phyloP scores from a whole-genome alignment of 2,888 invertebrate genomes.

The Pristionchus maxplancki region DNA sequence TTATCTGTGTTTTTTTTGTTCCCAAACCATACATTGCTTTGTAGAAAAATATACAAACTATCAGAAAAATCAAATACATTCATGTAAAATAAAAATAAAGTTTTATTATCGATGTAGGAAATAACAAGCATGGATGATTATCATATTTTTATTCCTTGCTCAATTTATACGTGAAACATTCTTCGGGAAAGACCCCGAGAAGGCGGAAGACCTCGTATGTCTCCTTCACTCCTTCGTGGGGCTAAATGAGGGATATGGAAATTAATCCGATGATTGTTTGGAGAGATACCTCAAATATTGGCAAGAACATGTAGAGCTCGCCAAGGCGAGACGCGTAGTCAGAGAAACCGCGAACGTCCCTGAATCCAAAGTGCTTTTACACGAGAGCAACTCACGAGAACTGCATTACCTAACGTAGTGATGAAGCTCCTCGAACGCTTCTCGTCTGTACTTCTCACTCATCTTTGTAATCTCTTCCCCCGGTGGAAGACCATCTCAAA shows the following conservation, averaged over 20 bases:
- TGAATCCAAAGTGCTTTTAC: no score
- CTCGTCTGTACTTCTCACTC: background rate
- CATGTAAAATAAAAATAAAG: no score
- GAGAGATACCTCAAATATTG: conserved; percentile 1
- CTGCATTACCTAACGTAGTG: background rate
- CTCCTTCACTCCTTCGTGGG: background rate
- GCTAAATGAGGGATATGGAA: background rate
- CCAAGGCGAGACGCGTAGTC: conserved; percentile 11
- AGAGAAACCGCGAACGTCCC: background rate
- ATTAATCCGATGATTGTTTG: no score
- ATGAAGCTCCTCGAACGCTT: background rate
- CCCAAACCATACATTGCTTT: no score
- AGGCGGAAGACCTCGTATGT: background rate
- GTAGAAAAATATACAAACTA: no score
- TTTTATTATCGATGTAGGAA: no score
- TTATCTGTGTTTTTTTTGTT: no score
- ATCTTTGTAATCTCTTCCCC: background rate
- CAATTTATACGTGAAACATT: background rate
- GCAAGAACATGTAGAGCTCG: background rate
- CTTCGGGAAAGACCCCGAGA: background rate
- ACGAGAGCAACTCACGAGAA: no score
- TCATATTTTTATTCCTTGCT: background rate
- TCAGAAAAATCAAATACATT: no score
- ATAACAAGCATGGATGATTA: no score
- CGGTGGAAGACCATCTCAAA: background rate